Percentiles rank a stretch among this genome's conserved stretches.
phyloP scores from a whole-genome alignment of 2,888 invertebrate genomes.

The Sphinx pinastri region DNA sequence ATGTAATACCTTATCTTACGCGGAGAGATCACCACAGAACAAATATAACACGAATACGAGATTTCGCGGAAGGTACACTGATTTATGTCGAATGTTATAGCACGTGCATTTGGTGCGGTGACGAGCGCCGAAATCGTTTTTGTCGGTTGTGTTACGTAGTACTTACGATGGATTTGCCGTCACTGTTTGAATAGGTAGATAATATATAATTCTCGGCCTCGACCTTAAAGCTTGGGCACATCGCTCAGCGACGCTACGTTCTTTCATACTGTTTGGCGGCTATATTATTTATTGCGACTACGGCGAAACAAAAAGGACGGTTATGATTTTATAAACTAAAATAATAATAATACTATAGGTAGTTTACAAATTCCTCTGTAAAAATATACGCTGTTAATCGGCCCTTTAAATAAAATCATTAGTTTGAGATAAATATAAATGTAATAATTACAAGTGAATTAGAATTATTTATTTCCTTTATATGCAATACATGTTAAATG shows the following conservation, averaged over 20 bases:
- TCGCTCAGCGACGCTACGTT: conserved; percentile 13
- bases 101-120: conserved; percentile 45
- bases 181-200: conserved; percentile 23
- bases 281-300: no score
- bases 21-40: conserved; percentile 14
- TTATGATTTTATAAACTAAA: no score
- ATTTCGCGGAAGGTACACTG: conserved; percentile 20
- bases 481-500: neutral
- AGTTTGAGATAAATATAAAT: no score
- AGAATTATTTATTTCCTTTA: no score
- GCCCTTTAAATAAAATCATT: no score
- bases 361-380: no score
- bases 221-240: conserved; percentile 38
- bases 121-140: conserved; percentile 47
- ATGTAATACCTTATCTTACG: conserved; percentile 27
- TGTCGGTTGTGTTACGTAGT: conserved; percentile 32
- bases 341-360: no score
- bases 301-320: no score
- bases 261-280: neutral
- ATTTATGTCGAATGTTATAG: conserved; percentile 30
- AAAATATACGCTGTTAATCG: no score
- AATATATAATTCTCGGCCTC: conserved; percentile 40
- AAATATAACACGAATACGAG: neutral
- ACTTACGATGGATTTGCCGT: conserved; percentile 10
- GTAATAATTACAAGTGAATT: no score